Evolutionary conservation across 2,888 invertebrate genomes (phyloP).

Genomic region (Electrophaes corylata): DNA sequence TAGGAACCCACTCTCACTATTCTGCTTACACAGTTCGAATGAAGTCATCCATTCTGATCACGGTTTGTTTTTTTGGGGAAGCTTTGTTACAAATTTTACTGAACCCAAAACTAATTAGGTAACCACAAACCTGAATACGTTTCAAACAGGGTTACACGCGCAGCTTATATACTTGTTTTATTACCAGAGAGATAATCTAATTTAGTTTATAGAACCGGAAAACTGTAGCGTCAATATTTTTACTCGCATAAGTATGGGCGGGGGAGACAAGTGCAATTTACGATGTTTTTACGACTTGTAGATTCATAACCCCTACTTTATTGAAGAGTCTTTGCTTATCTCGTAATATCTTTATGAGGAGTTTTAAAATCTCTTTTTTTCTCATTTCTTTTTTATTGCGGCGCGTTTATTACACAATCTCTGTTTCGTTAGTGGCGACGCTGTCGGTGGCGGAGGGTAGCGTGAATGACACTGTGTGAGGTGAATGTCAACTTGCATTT

Average conservation of each 20-base stretch:
- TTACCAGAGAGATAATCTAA: constrained; percentile 16
- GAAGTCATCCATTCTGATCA: constrained; percentile 10
- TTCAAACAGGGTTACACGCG: constrained; percentile 18
- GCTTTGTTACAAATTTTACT: constrained; percentile 19
- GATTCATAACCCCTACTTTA: constrained; percentile 58
- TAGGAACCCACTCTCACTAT: constrained; percentile 13
- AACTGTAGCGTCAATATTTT: constrained; percentile 20
- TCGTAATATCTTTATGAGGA: constrained; percentile 59
- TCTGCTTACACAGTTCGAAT: constrained; percentile 20
- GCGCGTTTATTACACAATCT: constrained; percentile 54
- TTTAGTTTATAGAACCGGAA: constrained; percentile 18
- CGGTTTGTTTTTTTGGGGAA: constrained; percentile 27
- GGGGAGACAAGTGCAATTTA: constrained; percentile 50
- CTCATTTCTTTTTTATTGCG: constrained; percentile 57
- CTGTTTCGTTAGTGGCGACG: constrained; percentile 44
- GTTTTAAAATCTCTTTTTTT: constrained; percentile 60
- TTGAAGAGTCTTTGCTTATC: constrained; percentile 57
- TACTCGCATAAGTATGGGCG: constrained; percentile 28
- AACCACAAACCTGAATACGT: constrained; percentile 23
- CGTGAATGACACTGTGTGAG: constrained; percentile 39
- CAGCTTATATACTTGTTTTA: constrained; percentile 17
- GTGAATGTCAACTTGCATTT: constrained; percentile 14
- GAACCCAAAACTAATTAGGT: constrained; percentile 26
- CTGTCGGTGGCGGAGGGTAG: constrained; percentile 28
- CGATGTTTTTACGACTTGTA: constrained; percentile 60